Evolutionary conservation across 2,888 invertebrate species (phyloP), one percentile per base, ranked within the genome.

Genomic region (Alitta virens): DNA sequence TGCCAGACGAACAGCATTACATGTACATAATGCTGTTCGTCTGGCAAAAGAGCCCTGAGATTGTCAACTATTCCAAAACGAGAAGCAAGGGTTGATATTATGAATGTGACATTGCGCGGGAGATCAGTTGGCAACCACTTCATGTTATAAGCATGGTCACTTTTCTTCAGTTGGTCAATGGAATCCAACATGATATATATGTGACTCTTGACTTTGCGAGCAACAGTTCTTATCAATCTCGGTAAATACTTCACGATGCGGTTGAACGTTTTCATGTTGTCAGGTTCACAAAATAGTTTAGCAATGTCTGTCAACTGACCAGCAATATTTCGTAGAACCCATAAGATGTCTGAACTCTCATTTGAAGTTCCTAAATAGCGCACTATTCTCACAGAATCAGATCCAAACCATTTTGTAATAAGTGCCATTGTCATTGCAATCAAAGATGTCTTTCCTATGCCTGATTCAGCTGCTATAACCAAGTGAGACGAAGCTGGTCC

Each of bases 141-240:
- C 69, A 76, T 70, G 2, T 50, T 60, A 63, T 75, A 72, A 14
- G 77, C 74, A 64, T 72, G 68, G 58, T 74, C 63, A 21, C 50
- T 40, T 1, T 73, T 58, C 0, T 60, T 63, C 26, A 79, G 64
- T 68, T 79, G 79, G 60, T 79, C 78, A 12, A 79, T 56, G 1
- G 79, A 78, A 59, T 79, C 79, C 18, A 79, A 66, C 26, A 79
- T 62, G 53, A 79, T 74, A 14, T 77, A 65, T 7, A 77, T 60
- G 2, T 75, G 76, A 26, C 64, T 62, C 54, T 75, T 75, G 1
- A 70, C 52, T 7, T 64, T 63, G 25, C 52, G 66, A 3, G 74
- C 66, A 2, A 75, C 64, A 25, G 71, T 67, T 53, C 76, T 62
- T 24, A 78, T 51, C 65, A 74, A 74, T 7, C 75, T 63, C 14